Percentiles rank a stretch among this genome's conserved stretches.
Conservation (phyloP, 2,113 vertebrate genomes). For the Atlantisia rogersi region DNA sequence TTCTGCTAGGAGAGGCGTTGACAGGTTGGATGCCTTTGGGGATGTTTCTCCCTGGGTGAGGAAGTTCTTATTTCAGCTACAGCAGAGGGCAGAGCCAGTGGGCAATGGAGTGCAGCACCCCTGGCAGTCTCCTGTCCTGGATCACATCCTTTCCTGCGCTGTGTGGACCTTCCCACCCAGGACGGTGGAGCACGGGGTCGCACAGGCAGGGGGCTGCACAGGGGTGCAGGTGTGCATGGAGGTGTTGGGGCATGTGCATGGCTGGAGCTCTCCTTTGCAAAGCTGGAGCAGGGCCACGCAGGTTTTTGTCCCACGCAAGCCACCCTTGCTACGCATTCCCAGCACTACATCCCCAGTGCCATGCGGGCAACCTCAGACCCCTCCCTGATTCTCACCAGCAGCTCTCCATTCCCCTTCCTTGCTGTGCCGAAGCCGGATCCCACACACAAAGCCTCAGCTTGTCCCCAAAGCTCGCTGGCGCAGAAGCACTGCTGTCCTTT, state of each 20-base stretch:
- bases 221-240: too few species aligned
- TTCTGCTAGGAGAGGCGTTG: neutral
- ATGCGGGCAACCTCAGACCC: neutral
- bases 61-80: neutral
- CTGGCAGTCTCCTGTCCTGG: neutral
- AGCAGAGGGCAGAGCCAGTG: neutral
- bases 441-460: neutral
- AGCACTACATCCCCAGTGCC: accelerated
- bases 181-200: neutral
- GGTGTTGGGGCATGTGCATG: accelerated
- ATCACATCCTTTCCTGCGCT: accelerated
- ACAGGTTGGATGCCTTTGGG: neutral
- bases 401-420: neutral
- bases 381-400: neutral
- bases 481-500: neutral
- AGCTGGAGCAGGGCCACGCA: neutral
- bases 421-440: neutral
- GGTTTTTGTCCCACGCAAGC: neutral
- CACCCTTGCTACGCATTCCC: neutral
- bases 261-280: neutral
- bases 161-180: neutral
- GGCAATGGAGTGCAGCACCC: neutral
- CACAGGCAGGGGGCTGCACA: neutral
- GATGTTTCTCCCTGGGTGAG: neutral
- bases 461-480: neutral